Evolutionary conservation across 2,888 invertebrate genomes (phyloP).

Genomic region (Drosophila subquinaria): DNA sequence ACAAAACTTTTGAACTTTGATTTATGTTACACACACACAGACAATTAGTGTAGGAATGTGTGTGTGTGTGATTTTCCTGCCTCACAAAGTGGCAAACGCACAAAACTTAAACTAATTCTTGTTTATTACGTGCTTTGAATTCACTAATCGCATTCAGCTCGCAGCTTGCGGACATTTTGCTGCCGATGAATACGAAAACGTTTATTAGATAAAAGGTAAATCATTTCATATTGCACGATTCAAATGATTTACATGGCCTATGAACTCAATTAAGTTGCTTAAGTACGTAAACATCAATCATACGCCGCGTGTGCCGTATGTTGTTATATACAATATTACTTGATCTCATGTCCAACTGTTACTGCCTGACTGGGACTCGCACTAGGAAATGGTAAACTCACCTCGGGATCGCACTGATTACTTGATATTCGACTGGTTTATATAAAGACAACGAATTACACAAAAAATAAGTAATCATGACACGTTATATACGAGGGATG

Average conservation of each 20-base stretch:
- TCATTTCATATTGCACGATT: slow-evolving; percentile 38
- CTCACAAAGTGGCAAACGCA: slow-evolving; percentile 48
- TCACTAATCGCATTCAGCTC: slow-evolving; percentile 18
- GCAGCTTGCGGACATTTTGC: slow-evolving; percentile 37
- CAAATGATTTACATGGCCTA: slow-evolving; percentile 27
- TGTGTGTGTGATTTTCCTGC: slow-evolving; percentile 1
- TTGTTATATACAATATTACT: background rate
- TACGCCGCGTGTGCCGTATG: slow-evolving; percentile 48
- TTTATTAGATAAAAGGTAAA: slow-evolving; percentile 35
- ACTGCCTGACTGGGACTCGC: slow-evolving; percentile 5
- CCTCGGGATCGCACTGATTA: slow-evolving; percentile 60
- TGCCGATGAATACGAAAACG: slow-evolving; percentile 19
- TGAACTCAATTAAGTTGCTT: slow-evolving; percentile 10
- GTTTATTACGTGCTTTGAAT: slow-evolving; percentile 75
- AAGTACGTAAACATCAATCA: slow-evolving; percentile 53
- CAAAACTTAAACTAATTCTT: slow-evolving; percentile 59
- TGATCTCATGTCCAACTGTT: slow-evolving; percentile 51
- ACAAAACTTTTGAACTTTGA: slow-evolving; percentile 77
- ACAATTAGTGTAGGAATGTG: slow-evolving; percentile 51
- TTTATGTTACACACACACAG: slow-evolving; percentile 62
- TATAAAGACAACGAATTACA: slow-evolving; percentile 27
- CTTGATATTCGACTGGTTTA: slow-evolving; percentile 36
- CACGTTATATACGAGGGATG: slow-evolving; percentile 11
- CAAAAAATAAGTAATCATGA: background rate
- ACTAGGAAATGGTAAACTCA: slow-evolving; percentile 43